Evolutionary conservation across 37 sponge, comb jelly and placozoan species (phyloP).

Genomic region (Spongia lamella): DNA sequence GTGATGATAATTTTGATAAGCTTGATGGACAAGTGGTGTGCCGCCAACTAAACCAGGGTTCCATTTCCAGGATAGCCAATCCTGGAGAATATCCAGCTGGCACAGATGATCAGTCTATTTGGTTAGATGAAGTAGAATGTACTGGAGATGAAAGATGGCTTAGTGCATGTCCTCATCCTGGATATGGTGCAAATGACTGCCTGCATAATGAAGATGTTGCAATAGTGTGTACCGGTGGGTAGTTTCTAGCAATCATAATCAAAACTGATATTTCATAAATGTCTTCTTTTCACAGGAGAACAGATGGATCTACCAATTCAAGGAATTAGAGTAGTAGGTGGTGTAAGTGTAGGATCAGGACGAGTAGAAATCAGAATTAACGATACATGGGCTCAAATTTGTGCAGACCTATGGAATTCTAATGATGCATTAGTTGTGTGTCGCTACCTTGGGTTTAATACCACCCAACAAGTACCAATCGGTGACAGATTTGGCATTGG

Average conservation of each 20-base stretch:
- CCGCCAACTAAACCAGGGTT: too few relatives aligned
- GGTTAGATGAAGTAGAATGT: slow-evolving; percentile 34
- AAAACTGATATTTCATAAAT: too few relatives aligned
- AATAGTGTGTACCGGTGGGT: slow-evolving; percentile 13
- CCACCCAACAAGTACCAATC: background rate
- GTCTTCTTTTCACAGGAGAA: too few relatives aligned
- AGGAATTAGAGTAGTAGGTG: background rate
- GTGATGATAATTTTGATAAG: too few relatives aligned
- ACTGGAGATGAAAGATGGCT: slow-evolving; percentile 22
- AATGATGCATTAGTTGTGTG: slow-evolving; percentile 24
- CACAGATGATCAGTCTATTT: slow-evolving; percentile 10
- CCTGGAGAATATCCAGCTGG: too few relatives aligned
- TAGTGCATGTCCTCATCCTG: slow-evolving; percentile 9
- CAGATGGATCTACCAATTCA: background rate
- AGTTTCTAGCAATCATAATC: background rate
- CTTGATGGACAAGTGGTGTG: too few relatives aligned
- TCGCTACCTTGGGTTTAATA: slow-evolving; percentile 1
- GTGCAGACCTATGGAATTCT: slow-evolving; percentile 24
- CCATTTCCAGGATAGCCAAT: too few relatives aligned
- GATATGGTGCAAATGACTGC: background rate
- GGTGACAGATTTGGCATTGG: too few relatives aligned
- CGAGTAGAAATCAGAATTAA: slow-evolving; percentile 17
- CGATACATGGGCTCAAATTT: slow-evolving; percentile 21
- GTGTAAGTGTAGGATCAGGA: background rate
- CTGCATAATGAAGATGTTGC: slow-evolving; percentile 1